Evolutionary conservation across 2,888 invertebrate species (phyloP).

Genomic region (Drosophila leonis): DNA sequence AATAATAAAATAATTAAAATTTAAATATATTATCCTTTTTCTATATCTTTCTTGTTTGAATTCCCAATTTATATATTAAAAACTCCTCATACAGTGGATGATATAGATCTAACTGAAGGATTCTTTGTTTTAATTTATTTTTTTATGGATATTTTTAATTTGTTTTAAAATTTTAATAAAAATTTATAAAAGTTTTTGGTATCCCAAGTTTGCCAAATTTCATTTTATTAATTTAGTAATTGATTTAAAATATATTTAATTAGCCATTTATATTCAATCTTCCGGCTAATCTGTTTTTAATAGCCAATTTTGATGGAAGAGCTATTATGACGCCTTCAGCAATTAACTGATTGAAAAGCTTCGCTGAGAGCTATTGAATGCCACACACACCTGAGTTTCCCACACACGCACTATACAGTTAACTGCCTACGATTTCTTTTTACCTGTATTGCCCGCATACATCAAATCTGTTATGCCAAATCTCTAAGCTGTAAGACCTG

Average conservation of each 20-base stretch:
- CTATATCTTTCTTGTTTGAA: no score
- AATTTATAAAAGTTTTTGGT: no score
- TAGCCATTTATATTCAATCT: not conserved
- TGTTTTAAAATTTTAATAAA: no score
- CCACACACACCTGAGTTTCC: slow-evolving; percentile 32
- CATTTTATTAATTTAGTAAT: not conserved
- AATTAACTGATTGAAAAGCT: slow-evolving; percentile 9
- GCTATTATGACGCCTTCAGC: not conserved
- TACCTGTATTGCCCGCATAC: slow-evolving; percentile 27
- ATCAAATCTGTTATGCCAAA: slow-evolving; percentile 34
- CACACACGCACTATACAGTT: slow-evolving; percentile 26
- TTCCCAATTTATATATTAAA: no score
- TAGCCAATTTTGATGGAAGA: slow-evolving; percentile 8
- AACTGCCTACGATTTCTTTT: slow-evolving; percentile 14
- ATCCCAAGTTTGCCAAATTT: no score
- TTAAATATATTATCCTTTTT: no score
- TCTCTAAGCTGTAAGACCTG: slow-evolving; percentile 23
- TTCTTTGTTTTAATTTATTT: no score
- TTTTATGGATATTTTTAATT: not conserved
- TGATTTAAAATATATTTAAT: not conserved
- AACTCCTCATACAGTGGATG: no score
- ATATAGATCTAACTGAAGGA: no score
- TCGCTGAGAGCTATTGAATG: not conserved
- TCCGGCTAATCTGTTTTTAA: not conserved
- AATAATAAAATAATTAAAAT: no score